Conservation (phyloP, 1,140 invertebrate genomes). For the Armadillidium nasatum region DNA sequence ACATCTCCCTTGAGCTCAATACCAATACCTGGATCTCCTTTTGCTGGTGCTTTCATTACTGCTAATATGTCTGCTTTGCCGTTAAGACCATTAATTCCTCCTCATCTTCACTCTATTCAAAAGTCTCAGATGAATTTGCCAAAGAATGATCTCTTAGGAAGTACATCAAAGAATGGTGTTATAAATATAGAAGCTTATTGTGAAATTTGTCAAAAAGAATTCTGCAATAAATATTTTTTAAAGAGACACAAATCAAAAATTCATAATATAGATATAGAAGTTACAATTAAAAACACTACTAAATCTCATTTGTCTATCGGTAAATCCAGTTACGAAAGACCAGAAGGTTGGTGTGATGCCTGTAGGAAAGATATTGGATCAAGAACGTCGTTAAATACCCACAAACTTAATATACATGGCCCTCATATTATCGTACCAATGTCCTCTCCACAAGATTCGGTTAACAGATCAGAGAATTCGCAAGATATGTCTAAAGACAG, state of each 20-base stretch:
- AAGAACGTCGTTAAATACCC: constrained; percentile 36
- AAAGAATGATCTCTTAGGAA: constrained; percentile 13
- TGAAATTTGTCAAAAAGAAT: constrained; percentile 63
- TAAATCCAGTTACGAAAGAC: constrained; percentile 33
- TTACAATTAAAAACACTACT: constrained; percentile 32
- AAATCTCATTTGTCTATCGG: constrained; percentile 33
- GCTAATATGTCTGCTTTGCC: constrained; percentile 41
- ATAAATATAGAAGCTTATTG: constrained; percentile 51
- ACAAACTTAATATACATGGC: constrained; percentile 44
- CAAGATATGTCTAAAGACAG: not conserved
- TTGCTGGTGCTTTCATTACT: constrained; percentile 43
- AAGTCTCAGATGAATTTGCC: constrained; percentile 11
- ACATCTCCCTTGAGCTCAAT: constrained; percentile 34
- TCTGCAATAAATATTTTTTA: constrained; percentile 69
- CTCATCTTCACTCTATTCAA: constrained; percentile 25
- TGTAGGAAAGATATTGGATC: constrained; percentile 41
- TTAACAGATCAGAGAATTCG: constrained; percentile 17
- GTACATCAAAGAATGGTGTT: constrained; percentile 33
- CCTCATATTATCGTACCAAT: constrained; percentile 39
- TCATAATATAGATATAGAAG: constrained; percentile 52
- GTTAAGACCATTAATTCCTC: constrained; percentile 29
- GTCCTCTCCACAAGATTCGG: constrained; percentile 32
- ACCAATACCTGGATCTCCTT: constrained; percentile 39
- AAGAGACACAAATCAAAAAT: constrained; percentile 60
- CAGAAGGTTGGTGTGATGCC: constrained; percentile 41